These are phyloP conservation scores for Melinaea menophilus DNA, from an alignment of 2,888 invertebrate species.

Conservation along the genomic window DNA sequence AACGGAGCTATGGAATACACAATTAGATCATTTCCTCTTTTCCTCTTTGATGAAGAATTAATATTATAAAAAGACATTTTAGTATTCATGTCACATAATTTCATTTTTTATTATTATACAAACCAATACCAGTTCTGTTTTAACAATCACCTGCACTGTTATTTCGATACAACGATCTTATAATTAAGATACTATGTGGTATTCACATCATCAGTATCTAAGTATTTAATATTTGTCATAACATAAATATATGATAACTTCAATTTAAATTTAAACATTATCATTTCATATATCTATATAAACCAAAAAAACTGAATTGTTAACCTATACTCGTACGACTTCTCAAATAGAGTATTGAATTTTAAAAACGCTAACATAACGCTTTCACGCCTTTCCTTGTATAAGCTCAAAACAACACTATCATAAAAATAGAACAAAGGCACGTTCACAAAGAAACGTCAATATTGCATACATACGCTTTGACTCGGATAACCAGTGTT, in stretches of 20 bases:
- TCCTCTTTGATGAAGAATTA: conserved; percentile 42
- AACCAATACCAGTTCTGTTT: not conserved
- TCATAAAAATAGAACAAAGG: conserved; percentile 7
- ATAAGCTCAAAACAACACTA: conserved; percentile 5
- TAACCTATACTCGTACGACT: not conserved
- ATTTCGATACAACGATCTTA: not conserved
- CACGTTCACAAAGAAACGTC: conserved; percentile 4
- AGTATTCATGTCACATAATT: conserved; percentile 27
- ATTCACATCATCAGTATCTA: too few relatives aligned
- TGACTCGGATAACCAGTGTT: conserved; percentile 7
- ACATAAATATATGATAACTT: too few relatives aligned
- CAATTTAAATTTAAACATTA: too few relatives aligned
- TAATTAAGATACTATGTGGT: too few relatives aligned
- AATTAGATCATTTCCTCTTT: conserved; percentile 44
- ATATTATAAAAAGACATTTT: conserved; percentile 32
- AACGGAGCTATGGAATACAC: conserved; percentile 46
- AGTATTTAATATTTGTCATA: too few relatives aligned
- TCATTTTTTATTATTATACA: conserved; percentile 14
- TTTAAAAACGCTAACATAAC: not conserved
- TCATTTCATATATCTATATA: too few relatives aligned
- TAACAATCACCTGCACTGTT: not conserved
- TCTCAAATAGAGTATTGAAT: not conserved
- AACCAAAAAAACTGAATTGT: too few relatives aligned
- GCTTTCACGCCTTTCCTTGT: conserved; percentile 1
- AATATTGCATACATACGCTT: conserved; percentile 7